These are phyloP conservation scores for Tribolium freemani DNA, from an alignment of 2,888 invertebrate genomes.

Conservation along the genomic window DNA sequence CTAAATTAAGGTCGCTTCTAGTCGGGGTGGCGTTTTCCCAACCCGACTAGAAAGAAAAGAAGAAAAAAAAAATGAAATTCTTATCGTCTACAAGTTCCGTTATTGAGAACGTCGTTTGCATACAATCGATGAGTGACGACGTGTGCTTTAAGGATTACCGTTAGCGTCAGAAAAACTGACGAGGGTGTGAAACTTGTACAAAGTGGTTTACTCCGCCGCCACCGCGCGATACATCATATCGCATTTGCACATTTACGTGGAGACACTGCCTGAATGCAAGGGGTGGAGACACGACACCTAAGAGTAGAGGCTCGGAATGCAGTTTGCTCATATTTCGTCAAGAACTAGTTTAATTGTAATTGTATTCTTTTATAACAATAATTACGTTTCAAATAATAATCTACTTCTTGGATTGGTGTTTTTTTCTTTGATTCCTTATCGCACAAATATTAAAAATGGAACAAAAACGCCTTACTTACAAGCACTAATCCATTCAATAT, in stretches of 20 bases:
- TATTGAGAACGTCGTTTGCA: conserved; percentile 53
- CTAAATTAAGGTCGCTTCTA: conserved; percentile 7
- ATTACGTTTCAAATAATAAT: no score
- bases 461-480: no score
- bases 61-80: conserved; percentile 47
- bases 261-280: not conserved
- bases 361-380: no score
- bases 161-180: conserved; percentile 49
- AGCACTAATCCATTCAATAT: no score
- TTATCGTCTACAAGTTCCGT: conserved; percentile 48
- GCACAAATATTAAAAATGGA: no score
- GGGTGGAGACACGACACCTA: not conserved
- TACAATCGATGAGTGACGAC: conserved; percentile 58
- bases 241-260: conserved; percentile 36
- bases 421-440: no score
- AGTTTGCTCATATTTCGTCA: no score
- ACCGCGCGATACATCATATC: conserved; percentile 55
- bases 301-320: no score
- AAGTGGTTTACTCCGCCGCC: conserved; percentile 56
- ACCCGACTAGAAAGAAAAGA: conserved; percentile 12
- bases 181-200: conserved; percentile 55
- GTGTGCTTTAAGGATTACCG: conserved; percentile 53
- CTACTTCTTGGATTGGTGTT: no score
- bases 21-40: not conserved
- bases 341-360: no score